A percentile compares a stretch with the other conserved stretches of the same genome.
phyloP scores from a whole-genome alignment of 1,140 invertebrate genomes.

The Papilio polytes region DNA sequence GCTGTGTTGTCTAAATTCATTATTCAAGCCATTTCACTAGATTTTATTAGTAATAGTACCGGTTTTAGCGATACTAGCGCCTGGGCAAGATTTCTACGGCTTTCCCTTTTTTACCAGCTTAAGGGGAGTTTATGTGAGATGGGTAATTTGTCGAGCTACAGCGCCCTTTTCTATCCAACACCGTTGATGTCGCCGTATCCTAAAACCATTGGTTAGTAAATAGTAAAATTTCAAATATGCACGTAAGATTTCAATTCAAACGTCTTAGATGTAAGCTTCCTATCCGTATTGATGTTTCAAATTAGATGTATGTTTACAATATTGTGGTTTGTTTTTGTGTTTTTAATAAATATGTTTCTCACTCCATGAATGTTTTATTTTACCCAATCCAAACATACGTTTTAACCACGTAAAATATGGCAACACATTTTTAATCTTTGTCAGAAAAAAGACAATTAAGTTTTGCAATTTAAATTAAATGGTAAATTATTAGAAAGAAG shows the following conservation, averaged over 20 bases:
- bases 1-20: neutral
- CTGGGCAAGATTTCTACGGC: no score
- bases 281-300: conserved; percentile 6
- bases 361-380: conserved; percentile 19
- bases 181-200: no score
- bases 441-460: no score
- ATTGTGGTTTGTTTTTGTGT: conserved; percentile 41
- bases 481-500: no score
- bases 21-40: no score
- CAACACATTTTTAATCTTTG: neutral
- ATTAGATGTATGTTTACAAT: conserved; percentile 30
- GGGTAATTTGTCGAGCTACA: no score
- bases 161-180: no score
- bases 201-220: neutral
- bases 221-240: neutral
- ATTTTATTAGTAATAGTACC: no score
- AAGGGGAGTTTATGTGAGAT: no score
- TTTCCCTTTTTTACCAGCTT: no score
- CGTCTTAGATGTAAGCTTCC: neutral
- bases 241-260: neutral
- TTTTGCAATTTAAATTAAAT: no score
- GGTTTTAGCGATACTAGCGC: no score
- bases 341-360: conserved; percentile 44
- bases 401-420: neutral
- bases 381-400: neutral